Evolutionary conservation across 2,888 invertebrate species (phyloP), one percentile per base, ranked within the genome.

Genomic region (Pogonocherus hispidulus): DNA sequence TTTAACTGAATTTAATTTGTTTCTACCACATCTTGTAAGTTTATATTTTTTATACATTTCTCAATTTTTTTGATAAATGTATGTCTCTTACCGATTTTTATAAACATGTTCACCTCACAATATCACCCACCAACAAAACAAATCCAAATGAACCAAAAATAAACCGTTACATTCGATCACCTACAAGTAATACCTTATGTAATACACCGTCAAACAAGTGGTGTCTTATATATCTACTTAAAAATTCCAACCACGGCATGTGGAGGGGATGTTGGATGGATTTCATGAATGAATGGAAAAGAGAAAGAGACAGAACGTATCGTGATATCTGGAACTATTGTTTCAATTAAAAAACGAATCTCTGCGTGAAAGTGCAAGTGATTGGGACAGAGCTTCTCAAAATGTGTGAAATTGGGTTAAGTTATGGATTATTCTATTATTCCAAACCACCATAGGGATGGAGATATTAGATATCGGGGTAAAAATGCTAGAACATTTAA

Each of bases 281-380:
- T 2, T 54, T 8, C 55, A 66, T 60, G 55, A 62, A 66, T 66
- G 66, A 47, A 46, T 8, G 22, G 20, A 35, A 62, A 3, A 59
- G 56, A 65, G 56, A 57, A 20, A 41, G 55, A 22, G 56, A 56
- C 22, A 20, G 18, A 23, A 54, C 35, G 49, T 22, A 56, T 64
- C 54, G 55, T 20, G 56, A 52, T 9, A 59, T 59, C 49, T 9
- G 14, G 51, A 57, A 16, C 11, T 41, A 41, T 41, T 14, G 65
- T 57, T 57, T 41, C 51, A 57, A 66, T 65, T 59, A 66, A 66
- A 51, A 56, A 16, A 49, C 47, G 20, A 56, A 49, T 51, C 51
- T 37, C 47, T 35, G 37, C 57, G 67, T 70, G 69, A 74, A 74
- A 74, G 74, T 72, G 66, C 47, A 72, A 69, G 70, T 71, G 71